Evolutionary conservation across 2,113 vertebrate species (phyloP).

Genomic region (Callospermophilus lateralis): DNA sequence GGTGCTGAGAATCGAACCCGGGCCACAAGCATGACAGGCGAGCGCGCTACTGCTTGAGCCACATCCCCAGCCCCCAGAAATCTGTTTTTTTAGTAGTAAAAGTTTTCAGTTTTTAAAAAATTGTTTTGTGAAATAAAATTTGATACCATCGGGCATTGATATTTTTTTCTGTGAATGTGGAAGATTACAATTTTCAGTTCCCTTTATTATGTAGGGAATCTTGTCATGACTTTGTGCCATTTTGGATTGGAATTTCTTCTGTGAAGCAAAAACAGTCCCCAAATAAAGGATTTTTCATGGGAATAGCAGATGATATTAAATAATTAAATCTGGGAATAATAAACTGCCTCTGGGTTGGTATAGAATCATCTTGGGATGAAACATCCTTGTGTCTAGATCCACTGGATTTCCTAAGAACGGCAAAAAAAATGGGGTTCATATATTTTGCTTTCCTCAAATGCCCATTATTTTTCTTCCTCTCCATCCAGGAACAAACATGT

Average conservation of each 20-base stretch:
- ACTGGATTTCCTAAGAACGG: slow-evolving; percentile 91
- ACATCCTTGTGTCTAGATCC: slow-evolving; percentile 53
- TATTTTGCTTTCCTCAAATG: slow-evolving; percentile 92
- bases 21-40: too few species aligned
- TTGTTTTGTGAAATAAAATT: neutral
- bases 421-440: slow-evolving; percentile 93
- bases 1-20: too few species aligned
- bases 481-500: slow-evolving; percentile 95
- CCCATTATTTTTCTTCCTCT: slow-evolving; percentile 90
- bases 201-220: slow-evolving; percentile 25
- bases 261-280: slow-evolving; percentile 95
- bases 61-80: neutral
- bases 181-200: slow-evolving; percentile 66
- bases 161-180: slow-evolving; percentile 51
- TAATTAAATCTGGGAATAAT: slow-evolving; percentile 92
- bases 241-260: slow-evolving; percentile 90
- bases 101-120: neutral
- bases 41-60: too few species aligned
- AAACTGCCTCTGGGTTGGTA: slow-evolving; percentile 87
- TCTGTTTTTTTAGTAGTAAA: slow-evolving; percentile 51
- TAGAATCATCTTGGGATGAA: slow-evolving; percentile 71
- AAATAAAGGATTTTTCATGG: slow-evolving; percentile 92
- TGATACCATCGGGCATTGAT: slow-evolving; percentile 28
- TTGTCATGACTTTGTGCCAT: slow-evolving; percentile 85
- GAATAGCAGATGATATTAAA: slow-evolving; percentile 91